These are phyloP conservation scores for Austrofundulus limnaeus DNA, from an alignment of 2,113 vertebrate genomes.

Conservation along the genomic window DNA sequence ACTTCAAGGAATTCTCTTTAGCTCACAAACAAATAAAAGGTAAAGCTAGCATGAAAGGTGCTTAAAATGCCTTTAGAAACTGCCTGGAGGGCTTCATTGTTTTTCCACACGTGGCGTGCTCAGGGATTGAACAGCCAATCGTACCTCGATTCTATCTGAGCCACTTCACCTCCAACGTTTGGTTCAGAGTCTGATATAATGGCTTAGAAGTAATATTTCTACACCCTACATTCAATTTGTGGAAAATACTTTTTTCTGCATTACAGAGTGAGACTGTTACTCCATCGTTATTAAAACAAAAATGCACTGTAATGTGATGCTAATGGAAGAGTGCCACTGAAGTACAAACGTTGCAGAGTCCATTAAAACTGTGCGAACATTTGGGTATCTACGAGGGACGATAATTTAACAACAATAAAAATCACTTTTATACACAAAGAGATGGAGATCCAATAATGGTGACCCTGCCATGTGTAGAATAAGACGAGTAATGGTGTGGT, in stretches of 20 bases:
- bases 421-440: background rate
- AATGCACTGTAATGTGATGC: background rate
- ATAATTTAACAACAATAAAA: background rate
- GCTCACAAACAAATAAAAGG: background rate
- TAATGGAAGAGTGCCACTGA: background rate
- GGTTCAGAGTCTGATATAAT: background rate
- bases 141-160: background rate
- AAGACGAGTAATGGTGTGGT: background rate
- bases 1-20: background rate
- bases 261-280: background rate
- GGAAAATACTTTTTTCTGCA: background rate
- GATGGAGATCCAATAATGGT: background rate
- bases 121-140: background rate
- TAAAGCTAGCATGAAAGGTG: background rate
- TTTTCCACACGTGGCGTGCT: background rate
- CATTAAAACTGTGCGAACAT: background rate
- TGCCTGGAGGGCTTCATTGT: background rate
- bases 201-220: background rate
- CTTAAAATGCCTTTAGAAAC: background rate
- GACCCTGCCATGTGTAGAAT: background rate
- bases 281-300: background rate
- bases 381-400: background rate
- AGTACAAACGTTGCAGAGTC: background rate
- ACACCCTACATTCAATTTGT: background rate
- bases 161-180: background rate